Evolutionary conservation across 2,797 vertebrate genomes (phyloP).

Genomic region (Neosilurus mollespiculum): DNA sequence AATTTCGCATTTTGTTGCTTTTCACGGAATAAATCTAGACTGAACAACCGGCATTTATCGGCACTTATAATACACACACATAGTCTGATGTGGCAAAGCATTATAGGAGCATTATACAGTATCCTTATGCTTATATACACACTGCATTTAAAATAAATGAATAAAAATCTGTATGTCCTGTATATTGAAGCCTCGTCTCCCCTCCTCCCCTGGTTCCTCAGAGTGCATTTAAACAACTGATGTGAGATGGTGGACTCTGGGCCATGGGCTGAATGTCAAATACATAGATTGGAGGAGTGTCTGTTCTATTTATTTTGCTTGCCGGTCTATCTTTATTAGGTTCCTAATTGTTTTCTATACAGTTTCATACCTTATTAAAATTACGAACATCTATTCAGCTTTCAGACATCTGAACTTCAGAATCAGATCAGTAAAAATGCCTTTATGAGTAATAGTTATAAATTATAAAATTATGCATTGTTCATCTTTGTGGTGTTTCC

Average conservation of each 20-base stretch:
- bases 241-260: not conserved
- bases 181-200: not conserved
- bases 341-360: not conserved
- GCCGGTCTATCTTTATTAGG: not conserved
- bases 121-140: too few relatives aligned
- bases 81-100: too few relatives aligned
- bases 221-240: constrained; percentile 1
- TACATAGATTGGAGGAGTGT: not conserved
- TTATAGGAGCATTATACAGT: too few relatives aligned
- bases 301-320: not conserved
- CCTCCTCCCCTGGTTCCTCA: not conserved
- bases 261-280: not conserved
- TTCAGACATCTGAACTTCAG: constrained; percentile 24
- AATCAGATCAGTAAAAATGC: not conserved
- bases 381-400: too few relatives aligned
- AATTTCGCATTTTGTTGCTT: too few relatives aligned
- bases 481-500: constrained; percentile 30
- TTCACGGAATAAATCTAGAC: too few relatives aligned
- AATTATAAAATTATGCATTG: too few relatives aligned
- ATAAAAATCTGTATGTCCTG: not conserved
- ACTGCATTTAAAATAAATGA: too few relatives aligned
- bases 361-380: not conserved
- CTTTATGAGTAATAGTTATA: constrained; percentile 1
- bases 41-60: too few relatives aligned
- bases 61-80: too few relatives aligned